phyloP scores from a whole-genome alignment of 2,797 vertebrate genomes.

The Tokudaia tokunoshimensis region DNA sequence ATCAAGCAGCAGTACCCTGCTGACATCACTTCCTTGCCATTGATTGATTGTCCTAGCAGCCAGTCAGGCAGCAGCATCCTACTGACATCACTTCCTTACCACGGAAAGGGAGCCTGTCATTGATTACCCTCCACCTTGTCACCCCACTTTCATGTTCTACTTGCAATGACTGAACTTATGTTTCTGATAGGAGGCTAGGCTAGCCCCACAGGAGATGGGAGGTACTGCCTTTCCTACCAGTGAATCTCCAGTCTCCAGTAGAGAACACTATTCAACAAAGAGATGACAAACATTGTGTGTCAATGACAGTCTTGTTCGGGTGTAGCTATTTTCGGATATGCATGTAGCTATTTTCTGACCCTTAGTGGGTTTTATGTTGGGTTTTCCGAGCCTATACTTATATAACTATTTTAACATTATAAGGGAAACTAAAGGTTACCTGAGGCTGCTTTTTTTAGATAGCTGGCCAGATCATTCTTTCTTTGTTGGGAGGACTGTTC shows the following conservation, averaged over 20 bases:
- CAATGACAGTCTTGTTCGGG: not conserved
- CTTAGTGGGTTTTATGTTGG: not conserved
- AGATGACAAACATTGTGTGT: not conserved
- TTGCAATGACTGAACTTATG: not conserved
- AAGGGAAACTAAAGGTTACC: not conserved
- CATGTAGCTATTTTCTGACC: not conserved
- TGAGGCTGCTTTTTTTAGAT: not conserved
- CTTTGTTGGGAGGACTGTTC: not conserved
- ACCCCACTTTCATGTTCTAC: not conserved
- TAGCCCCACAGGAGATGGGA: not conserved
- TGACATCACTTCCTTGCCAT: too few relatives aligned
- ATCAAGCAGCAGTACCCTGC: too few relatives aligned
- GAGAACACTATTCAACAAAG: not conserved
- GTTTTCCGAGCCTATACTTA: not conserved
- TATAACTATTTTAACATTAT: not conserved
- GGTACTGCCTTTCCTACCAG: not conserved
- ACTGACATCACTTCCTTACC: not conserved
- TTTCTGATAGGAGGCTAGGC: not conserved
- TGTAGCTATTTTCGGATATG: not conserved
- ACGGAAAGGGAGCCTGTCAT: not conserved
- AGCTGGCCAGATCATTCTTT: not conserved
- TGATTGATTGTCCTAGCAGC: not conserved
- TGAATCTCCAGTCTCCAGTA: not conserved
- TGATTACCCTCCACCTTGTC: not conserved
- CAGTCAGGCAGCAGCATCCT: not conserved